These are phyloP conservation scores for Zaprionus africanus DNA, from an alignment of 1,140 invertebrate species.

Conservation along the genomic window DNA sequence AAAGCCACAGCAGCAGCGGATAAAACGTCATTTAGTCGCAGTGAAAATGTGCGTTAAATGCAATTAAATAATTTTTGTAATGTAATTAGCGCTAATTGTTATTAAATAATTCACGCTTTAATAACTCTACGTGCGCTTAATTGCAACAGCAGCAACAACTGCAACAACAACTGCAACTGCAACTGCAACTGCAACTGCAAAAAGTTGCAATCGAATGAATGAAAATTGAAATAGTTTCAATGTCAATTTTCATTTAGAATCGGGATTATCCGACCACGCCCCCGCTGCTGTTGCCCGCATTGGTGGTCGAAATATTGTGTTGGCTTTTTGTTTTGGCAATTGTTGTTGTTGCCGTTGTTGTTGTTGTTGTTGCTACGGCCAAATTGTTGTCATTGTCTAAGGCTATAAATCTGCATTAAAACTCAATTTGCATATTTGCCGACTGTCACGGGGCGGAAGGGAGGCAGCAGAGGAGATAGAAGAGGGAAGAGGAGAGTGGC, in stretches of 20 bases:
- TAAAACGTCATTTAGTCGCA: neutral
- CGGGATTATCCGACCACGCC: neutral
- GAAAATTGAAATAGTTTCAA: conserved; percentile 19
- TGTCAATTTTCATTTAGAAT: conserved; percentile 27
- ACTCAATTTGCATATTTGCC: conserved; percentile 58
- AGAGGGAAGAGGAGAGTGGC: too few relatives aligned
- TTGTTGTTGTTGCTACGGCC: conserved; percentile 20
- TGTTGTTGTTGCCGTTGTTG: conserved; percentile 3
- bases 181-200: neutral
- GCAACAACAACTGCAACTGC: neutral
- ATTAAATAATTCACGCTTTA: conserved; percentile 38
- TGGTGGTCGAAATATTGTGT: conserved; percentile 22
- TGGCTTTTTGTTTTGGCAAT: conserved; percentile 4
- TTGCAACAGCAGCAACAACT: neutral
- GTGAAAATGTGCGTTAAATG: conserved; percentile 21
- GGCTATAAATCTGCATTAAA: conserved; percentile 76
- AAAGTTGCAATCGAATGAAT: conserved; percentile 1
- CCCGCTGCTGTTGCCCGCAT: neutral
- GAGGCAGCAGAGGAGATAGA: neutral
- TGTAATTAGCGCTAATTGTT: conserved; percentile 45
- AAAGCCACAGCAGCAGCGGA: neutral
- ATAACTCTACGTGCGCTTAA: conserved; percentile 14
- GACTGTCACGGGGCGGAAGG: neutral
- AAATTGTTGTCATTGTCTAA: conserved; percentile 44
- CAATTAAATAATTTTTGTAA: conserved; percentile 23